Evolutionary conservation across 2,797 vertebrate species (phyloP).

Genomic region (Microctenopoma stevenorrisi): DNA sequence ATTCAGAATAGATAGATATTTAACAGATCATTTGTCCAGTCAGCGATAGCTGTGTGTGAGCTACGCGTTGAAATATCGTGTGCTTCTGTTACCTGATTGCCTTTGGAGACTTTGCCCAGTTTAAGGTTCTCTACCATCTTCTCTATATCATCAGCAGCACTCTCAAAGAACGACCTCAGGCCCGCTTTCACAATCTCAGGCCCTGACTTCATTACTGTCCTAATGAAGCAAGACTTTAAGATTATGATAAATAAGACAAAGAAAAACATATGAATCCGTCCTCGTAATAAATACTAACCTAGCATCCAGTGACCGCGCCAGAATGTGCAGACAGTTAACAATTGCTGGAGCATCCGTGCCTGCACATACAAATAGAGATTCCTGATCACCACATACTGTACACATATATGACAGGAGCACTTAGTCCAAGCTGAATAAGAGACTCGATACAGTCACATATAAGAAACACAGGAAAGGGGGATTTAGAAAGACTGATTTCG

Average conservation of each 20-base stretch:
- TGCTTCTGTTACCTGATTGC: slow-evolving; percentile 84
- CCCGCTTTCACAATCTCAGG: slow-evolving; percentile 97
- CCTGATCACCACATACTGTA: neutral
- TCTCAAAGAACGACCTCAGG: slow-evolving; percentile 93
- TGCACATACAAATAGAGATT: slow-evolving; percentile 64
- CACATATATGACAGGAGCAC: neutral
- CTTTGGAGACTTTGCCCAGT: slow-evolving; percentile 92
- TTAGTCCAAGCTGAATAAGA: neutral
- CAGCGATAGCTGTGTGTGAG: neutral
- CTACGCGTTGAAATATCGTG: neutral
- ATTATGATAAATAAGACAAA: neutral
- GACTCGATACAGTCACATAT: neutral
- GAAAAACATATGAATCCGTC: neutral
- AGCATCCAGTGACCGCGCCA: slow-evolving; percentile 93
- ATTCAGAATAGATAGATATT: neutral
- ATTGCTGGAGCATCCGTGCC: slow-evolving; percentile 92
- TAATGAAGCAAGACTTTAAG: slow-evolving; percentile 50
- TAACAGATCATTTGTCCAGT: neutral
- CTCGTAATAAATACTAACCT: slow-evolving; percentile 77
- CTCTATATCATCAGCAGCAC: slow-evolving; percentile 94
- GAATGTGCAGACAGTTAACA: slow-evolving; percentile 95
- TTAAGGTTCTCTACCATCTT: slow-evolving; percentile 97
- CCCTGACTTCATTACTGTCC: slow-evolving; percentile 97
- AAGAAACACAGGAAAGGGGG: slow-evolving; percentile 23
- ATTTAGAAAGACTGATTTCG: slow-evolving; percentile 8